Evolutionary conservation across 1,140 invertebrate species (phyloP), one percentile per base, ranked within the genome.

Genomic region (Hylyphantes graminicola): DNA sequence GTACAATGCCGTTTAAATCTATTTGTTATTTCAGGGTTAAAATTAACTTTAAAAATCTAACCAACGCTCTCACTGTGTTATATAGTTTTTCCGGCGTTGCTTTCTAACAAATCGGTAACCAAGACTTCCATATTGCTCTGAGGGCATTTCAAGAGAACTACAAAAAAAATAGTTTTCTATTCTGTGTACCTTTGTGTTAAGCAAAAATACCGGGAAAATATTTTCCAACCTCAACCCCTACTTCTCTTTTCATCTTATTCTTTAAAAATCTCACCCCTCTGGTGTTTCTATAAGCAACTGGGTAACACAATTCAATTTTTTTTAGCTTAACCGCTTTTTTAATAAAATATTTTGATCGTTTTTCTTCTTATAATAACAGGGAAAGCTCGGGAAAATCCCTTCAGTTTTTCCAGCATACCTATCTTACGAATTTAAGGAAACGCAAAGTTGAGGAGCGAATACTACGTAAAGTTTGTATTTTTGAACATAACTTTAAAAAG

Each of bases 271-370:
- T 17, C 13, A 12, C 51, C 57, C 70, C 51, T 73, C 70, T 7
- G 53, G 70, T 73, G 17, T 21, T 48, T 35, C 65, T 68, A 50
- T 50, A 73, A 73, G 7, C 70, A 73, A 19, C 51, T 73, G 70
- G 65, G 51, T 54, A 73, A 50, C 70, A 19, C 0, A 15, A 50
- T 68, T 11, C 13, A 15, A 13, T 67, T 51, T n/a, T 68, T 8
- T 6, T 21, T n/a, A 1, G 13, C 21, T n/a, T n/a, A n/a, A n/a
- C n/a, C n/a, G n/a, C n/a, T 21, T 11, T 13, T 13, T 21, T 11
- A 67, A 12, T 35, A 13, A 19, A 68, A 67, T 48, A 15, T 68
- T 68, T 13, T 15, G 53, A 53, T 21, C 13, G 70, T n/a, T 73
- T 73, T 73, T 19, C 53, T 5, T 4, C 21, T 9, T 19, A 73